Evolutionary conservation across 2,797 vertebrate genomes (phyloP).

Genomic region (Tadarida brasiliensis): DNA sequence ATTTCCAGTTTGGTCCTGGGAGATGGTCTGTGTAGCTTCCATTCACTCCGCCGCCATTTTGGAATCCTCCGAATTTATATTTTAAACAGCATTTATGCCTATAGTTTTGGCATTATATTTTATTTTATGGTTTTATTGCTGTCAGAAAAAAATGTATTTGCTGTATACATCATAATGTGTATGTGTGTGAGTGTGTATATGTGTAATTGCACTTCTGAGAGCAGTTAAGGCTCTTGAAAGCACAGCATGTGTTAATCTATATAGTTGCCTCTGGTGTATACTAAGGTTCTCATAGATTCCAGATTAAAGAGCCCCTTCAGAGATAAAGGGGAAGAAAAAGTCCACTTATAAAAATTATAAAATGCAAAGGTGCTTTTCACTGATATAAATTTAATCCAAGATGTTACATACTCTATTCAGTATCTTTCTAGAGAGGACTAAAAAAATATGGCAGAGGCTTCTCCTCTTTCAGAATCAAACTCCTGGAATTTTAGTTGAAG

Average conservation of each 20-base stretch:
- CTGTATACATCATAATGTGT: constrained; percentile 8
- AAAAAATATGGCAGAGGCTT: not conserved
- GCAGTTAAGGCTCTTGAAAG: constrained; percentile 69
- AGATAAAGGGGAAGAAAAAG: not conserved
- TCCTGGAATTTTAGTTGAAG: not conserved
- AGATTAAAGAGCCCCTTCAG: not conserved
- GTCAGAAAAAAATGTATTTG: constrained; percentile 62
- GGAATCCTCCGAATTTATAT: too few species aligned
- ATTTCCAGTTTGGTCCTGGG: too few species aligned
- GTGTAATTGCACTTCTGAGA: constrained; percentile 78
- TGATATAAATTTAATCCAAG: constrained; percentile 65
- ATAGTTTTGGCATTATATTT: constrained; percentile 18
- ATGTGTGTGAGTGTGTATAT: not conserved
- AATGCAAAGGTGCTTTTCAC: constrained; percentile 62
- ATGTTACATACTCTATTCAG: not conserved
- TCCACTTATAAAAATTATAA: constrained; percentile 27
- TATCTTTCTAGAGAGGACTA: not conserved
- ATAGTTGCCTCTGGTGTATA: not conserved
- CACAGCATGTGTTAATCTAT: not conserved
- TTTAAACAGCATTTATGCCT: constrained; percentile 3
- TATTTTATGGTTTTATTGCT: constrained; percentile 61
- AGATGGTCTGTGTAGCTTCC: too few species aligned
- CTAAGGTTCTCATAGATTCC: constrained; percentile 15
- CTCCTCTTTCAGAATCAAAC: not conserved
- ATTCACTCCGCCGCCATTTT: too few species aligned